Base-by-base conservation (phyloP, 2,888 invertebrate species). In the Latheticus oryzae region DNA sequence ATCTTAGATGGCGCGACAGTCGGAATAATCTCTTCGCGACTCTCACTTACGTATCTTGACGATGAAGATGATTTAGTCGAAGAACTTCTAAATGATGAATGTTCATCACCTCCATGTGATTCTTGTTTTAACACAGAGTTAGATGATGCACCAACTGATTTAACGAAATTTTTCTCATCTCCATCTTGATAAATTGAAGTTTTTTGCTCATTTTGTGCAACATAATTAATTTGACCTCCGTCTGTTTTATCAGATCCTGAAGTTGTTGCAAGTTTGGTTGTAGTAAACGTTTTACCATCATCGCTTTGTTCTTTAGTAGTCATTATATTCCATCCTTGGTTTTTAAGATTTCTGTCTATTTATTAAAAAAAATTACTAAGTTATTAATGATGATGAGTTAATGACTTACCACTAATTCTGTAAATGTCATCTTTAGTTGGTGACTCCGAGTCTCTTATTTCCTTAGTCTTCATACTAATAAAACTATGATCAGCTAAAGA, bases 401-500 rank as follows among this genome's bases (percentile, higher is more conserved):
- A 19, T 32, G 30, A 37, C 42, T 54, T 65, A 73, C 72, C 71
- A 58, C 69, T 68, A 28, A 69, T 61, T 65, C 68, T 69, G 53
- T 74, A 74, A 40, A 64, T 75, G 50, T 77, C 73, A 38, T 87
- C 87, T 77, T 85, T 83, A 52, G 87, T 87, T 16, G 90, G 90
- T 56, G 89, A 89, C 78, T 87, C 87, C 11, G 90, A 89, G 75
- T 90, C 90, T 55, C 90, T 84, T 60, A 90, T 87, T 80, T 90
- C 90, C 80, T 90, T 90, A 68, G 85, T 85, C 80, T 90, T 90
- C 77, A 90, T 82, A 62, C 88, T 87, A 76, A 89, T 84, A 80
- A 90, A 90, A 75, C 86, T 89, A 79, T 90, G 89, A 79, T 90
- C 90, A 45, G 84, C 83, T 71, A 90, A 81, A 7, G 88, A 87